phyloP scores from a whole-genome alignment of 2,888 invertebrate species.

The Apantesis nais region DNA sequence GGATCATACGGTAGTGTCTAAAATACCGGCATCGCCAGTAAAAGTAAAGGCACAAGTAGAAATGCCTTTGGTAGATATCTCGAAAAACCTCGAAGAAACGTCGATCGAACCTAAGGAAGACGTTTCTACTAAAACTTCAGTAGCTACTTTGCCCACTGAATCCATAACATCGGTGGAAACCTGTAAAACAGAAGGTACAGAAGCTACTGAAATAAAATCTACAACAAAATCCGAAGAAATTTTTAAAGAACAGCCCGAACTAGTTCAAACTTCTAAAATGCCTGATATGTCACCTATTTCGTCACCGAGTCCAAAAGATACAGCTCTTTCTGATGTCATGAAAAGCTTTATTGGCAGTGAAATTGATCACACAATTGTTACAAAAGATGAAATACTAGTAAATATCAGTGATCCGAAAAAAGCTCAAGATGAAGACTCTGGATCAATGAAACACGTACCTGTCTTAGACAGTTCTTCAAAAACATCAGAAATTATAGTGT shows the following conservation, averaged over 20 bases:
- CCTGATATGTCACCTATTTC: not conserved
- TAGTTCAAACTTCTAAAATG: not conserved
- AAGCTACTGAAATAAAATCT: not conserved
- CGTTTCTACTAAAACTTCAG: not conserved
- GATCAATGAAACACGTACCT: not conserved
- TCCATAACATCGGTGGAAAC: not conserved
- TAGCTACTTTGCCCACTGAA: not conserved
- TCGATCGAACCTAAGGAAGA: not conserved
- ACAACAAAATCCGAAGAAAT: not conserved
- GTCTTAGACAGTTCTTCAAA: not conserved
- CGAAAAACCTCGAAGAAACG: not conserved
- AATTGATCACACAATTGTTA: not conserved
- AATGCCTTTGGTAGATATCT: not conserved
- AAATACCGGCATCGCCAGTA: slow-evolving; percentile 40
- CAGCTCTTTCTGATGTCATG: not conserved
- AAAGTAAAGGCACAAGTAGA: slow-evolving; percentile 10
- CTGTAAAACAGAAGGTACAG: not conserved
- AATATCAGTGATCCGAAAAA: not conserved
- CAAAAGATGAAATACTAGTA: not conserved
- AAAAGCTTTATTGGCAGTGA: slow-evolving; percentile 3
- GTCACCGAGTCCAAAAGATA: not conserved
- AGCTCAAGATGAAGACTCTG: not conserved
- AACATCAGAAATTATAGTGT: not conserved
- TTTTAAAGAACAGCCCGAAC: not conserved
- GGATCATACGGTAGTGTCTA: slow-evolving; percentile 46